Conservation (phyloP, 1,140 invertebrate species). For the Drosophila parabipectinata region DNA sequence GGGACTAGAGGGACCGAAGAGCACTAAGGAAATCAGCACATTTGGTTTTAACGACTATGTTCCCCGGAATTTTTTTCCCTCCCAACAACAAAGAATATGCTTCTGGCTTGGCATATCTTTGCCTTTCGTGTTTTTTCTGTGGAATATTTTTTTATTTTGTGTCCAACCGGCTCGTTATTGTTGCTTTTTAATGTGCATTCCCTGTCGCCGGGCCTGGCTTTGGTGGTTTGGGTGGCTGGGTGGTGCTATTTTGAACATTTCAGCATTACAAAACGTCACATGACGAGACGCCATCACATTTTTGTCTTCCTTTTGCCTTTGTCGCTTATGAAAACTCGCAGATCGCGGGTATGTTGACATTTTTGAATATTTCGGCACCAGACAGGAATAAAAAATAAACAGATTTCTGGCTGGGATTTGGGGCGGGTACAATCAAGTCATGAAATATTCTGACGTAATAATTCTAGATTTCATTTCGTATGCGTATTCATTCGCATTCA, state of each 20-base stretch:
- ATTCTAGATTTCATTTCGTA: conserved; percentile 41
- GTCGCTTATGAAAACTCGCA: not conserved
- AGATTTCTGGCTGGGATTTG: conserved; percentile 8
- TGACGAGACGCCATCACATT: conserved; percentile 36
- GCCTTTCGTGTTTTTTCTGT: conserved; percentile 17
- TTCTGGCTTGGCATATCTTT: conserved; percentile 27
- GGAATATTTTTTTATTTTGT: conserved; percentile 12
- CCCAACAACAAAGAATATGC: conserved; percentile 59
- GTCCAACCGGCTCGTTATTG: conserved; percentile 40
- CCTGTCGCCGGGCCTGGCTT: conserved; percentile 29
- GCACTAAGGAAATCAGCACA: conserved; percentile 77
- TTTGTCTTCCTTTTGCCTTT: conserved; percentile 11
- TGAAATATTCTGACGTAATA: conserved; percentile 23
- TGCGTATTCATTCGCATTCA: conserved; percentile 51
- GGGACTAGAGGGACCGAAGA: conserved; percentile 22
- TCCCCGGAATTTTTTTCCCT: conserved; percentile 30
- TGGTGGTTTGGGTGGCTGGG: conserved; percentile 1
- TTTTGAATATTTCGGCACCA: not conserved
- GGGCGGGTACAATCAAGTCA: not conserved
- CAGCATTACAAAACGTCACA: conserved; percentile 63
- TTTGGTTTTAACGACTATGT: conserved; percentile 81
- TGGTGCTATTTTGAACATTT: conserved; percentile 55
- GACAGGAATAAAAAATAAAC: conserved; percentile 2
- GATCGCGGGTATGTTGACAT: conserved; percentile 3
- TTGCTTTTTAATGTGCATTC: conserved; percentile 79